Conservation (phyloP, 2,797 vertebrate genomes). For the Petrocephalus schoutedeni region DNA sequence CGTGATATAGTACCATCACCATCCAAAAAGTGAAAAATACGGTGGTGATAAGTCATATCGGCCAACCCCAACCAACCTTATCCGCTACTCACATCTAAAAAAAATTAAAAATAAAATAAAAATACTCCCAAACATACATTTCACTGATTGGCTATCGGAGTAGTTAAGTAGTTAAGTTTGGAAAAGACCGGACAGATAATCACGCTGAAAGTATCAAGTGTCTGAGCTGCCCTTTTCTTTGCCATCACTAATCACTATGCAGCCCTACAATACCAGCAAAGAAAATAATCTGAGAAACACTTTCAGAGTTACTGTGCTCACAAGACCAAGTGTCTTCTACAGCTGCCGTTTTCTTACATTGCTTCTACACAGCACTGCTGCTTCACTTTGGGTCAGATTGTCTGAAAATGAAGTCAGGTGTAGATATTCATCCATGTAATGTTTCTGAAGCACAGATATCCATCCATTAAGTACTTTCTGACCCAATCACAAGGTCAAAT, state of each 20-base stretch:
- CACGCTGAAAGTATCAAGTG: background rate
- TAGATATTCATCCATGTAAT: background rate
- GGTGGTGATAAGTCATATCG: no score
- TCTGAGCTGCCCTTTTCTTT: background rate
- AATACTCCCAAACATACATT: background rate
- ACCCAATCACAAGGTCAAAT: background rate
- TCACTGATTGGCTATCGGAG: background rate
- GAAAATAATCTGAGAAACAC: background rate
- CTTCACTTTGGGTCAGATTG: background rate
- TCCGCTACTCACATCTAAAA: background rate
- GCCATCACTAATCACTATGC: background rate
- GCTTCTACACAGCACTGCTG: background rate
- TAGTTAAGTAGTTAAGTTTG: background rate
- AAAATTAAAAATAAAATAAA: background rate
- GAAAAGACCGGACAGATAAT: background rate
- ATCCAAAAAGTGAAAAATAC: no score
- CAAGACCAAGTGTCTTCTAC: background rate
- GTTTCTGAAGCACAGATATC: background rate
- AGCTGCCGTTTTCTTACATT: background rate
- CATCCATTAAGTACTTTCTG: background rate
- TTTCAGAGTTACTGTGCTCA: background rate
- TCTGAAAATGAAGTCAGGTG: background rate
- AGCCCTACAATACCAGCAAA: background rate
- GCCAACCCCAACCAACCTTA: background rate
- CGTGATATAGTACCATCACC: no score